phyloP scores from a whole-genome alignment of 2,888 invertebrate genomes.

The Apodemia mormo region DNA sequence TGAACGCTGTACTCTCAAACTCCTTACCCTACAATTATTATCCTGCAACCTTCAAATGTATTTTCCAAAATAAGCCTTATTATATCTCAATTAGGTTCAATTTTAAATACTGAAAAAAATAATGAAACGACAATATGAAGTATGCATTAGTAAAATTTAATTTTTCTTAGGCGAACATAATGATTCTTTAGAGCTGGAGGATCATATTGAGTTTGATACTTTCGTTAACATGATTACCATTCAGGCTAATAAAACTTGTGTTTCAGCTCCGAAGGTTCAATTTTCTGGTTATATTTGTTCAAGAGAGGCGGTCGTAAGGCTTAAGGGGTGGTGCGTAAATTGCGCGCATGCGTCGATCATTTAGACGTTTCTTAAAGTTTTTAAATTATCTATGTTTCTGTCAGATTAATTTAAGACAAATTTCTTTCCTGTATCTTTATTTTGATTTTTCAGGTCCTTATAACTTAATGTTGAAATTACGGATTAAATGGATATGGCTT shows the following conservation, averaged over 20 bases:
- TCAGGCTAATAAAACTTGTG: slow-evolving; percentile 53
- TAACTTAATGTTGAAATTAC: too few species aligned
- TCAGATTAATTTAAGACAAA: slow-evolving; percentile 9
- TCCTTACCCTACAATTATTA: slow-evolving; percentile 57
- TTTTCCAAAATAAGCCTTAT: slow-evolving; percentile 51
- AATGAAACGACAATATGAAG: slow-evolving; percentile 54
- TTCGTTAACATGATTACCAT: slow-evolving; percentile 55
- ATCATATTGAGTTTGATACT: slow-evolving; percentile 62
- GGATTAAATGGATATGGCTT: too few species aligned
- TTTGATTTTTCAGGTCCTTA: not conserved
- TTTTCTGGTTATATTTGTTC: slow-evolving; percentile 58
- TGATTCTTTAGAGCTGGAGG: slow-evolving; percentile 74
- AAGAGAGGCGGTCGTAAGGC: slow-evolving; percentile 79
- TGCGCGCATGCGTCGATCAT: slow-evolving; percentile 75
- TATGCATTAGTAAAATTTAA: slow-evolving; percentile 70
- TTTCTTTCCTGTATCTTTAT: not conserved
- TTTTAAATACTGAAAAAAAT: slow-evolving; percentile 42
- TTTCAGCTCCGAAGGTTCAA: slow-evolving; percentile 62
- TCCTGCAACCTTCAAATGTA: slow-evolving; percentile 44
- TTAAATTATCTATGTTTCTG: slow-evolving; percentile 48
- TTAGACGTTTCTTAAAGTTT: slow-evolving; percentile 62
- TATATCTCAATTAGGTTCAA: slow-evolving; percentile 37
- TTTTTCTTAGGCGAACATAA: slow-evolving; percentile 73
- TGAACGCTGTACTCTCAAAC: slow-evolving; percentile 50
- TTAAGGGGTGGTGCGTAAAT: slow-evolving; percentile 78